A percentile compares a stretch with the other conserved stretches of the same genome.
These are phyloP conservation scores for Euzetes globulus DNA, from an alignment of 2,888 invertebrate species.

Conservation along the genomic window DNA sequence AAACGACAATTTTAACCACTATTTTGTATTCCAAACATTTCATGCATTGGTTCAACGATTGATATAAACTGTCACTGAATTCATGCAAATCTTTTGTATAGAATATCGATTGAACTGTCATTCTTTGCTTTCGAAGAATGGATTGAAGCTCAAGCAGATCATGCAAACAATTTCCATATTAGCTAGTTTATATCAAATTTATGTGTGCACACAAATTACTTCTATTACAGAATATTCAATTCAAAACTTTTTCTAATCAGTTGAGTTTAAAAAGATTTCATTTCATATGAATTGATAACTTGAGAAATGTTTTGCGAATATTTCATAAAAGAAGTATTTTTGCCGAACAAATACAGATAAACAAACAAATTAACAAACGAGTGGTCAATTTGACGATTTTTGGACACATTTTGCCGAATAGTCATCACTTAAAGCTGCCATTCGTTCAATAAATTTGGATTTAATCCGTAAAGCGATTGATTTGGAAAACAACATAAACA, in stretches of 20 bases:
- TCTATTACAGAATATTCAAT: no score
- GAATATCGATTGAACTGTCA: neutral
- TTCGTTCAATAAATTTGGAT: neutral
- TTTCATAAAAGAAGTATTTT: neutral
- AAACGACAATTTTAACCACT: neutral
- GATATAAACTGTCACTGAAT: neutral
- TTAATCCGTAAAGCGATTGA: no score
- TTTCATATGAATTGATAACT: no score
- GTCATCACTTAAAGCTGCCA: neutral
- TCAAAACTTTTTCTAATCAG: no score
- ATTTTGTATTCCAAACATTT: neutral
- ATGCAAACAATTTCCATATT: no score
- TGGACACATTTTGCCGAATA: neutral
- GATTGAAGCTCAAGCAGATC: no score
- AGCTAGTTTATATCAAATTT: no score
- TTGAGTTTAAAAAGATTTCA: no score
- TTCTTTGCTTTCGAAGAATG: no score
- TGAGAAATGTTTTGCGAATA: no score
- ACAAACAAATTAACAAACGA: neutral
- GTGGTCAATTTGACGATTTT: neutral
- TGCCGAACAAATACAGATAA: neutral
- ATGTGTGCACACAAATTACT: no score
- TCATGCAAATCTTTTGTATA: neutral
- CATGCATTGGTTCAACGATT: neutral
- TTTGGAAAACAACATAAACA: conserved; percentile 42